phyloP scores from a whole-genome alignment of 2,888 invertebrate species.

The Koerneria pararmatus region DNA sequence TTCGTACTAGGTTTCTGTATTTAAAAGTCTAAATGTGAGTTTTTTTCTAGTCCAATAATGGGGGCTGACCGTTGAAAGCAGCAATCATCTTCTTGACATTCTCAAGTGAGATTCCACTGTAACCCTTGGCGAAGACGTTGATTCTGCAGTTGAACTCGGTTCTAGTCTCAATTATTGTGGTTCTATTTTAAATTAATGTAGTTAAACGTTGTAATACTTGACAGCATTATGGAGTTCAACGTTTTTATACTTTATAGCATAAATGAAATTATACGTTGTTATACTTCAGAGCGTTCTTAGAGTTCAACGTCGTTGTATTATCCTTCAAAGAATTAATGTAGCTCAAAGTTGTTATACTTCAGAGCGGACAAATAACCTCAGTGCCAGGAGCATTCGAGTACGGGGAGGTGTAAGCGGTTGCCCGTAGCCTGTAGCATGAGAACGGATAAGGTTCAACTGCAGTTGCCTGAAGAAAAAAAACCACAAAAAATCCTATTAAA shows the following conservation, averaged over 20 bases:
- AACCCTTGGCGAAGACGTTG: conserved; percentile 71
- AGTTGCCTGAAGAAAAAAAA: conserved; percentile 61
- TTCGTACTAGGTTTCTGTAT: too few species aligned
- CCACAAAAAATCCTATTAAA: neutral
- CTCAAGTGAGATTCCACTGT: conserved; percentile 68
- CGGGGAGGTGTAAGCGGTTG: conserved; percentile 67
- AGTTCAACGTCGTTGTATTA: neutral
- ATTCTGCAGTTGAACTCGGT: conserved; percentile 63
- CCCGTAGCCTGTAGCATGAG: conserved; percentile 71
- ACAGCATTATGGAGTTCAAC: neutral
- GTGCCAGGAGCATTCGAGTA: conserved; percentile 68
- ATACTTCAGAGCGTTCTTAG: neutral
- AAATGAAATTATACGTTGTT: neutral
- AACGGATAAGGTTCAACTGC: conserved; percentile 70
- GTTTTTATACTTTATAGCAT: neutral
- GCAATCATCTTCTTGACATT: conserved; percentile 67
- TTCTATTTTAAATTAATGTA: neutral
- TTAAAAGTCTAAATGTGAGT: neutral
- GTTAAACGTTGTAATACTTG: neutral
- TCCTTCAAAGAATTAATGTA: too few species aligned
- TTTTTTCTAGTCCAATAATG: too few species aligned
- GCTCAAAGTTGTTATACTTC: neutral
- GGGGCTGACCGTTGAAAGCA: conserved; percentile 69
- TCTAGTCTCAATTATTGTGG: too few species aligned
- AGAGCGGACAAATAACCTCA: conserved; percentile 59